Base-by-base conservation (phyloP, 2,888 invertebrate species). In the Pelosia muscerda region DNA sequence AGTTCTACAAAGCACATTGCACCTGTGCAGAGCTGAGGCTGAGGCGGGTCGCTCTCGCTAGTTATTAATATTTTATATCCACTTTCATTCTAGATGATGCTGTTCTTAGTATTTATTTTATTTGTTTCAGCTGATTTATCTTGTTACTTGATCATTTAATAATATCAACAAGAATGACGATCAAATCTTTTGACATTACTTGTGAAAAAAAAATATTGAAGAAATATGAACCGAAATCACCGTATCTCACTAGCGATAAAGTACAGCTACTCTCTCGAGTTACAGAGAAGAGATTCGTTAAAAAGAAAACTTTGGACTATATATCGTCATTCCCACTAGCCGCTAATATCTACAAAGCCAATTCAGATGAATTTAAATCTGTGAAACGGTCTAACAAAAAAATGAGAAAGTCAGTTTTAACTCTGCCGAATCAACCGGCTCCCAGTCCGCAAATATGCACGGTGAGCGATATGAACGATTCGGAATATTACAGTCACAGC, bases 391-490 rank as follows among this genome's bases (percentile, higher is more conserved):
- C 58, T 8, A 86, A 72, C 58, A 90, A 84, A 72, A 93, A 92
- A 73, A 84, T 86, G 4, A 89, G 90, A 70, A 94, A 94, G 74
- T 92, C 91, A 4, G 92, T 93, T 15, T 79, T 92, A 53, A 92
- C 92, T 1, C 84, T 92, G 58, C 91, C 93, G 0, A 93, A 90
- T 78, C 80, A 87, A 56, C 87, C 84, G 11, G 76, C 82, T 26
- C 85, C 80, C 34, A 66, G 79, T 22, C 88, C 88, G 23, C 88
- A 90, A 79, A 72, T 74, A 26, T 91, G 90, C 69, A 93, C 93
- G 19, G 92, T 90, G 2, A 94, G 94, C 73, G 93, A 94, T 71
- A 88, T 92, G 79, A 94, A 92, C 66, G 93, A 94, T 63, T 89
- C 89, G 8, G 93, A 93, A 80, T 92, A 90, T 77, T 86, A 75